These are phyloP conservation scores for Zootermopsis nevadensis DNA, from an alignment of 2,888 invertebrate genomes.

Conservation along the genomic window DNA sequence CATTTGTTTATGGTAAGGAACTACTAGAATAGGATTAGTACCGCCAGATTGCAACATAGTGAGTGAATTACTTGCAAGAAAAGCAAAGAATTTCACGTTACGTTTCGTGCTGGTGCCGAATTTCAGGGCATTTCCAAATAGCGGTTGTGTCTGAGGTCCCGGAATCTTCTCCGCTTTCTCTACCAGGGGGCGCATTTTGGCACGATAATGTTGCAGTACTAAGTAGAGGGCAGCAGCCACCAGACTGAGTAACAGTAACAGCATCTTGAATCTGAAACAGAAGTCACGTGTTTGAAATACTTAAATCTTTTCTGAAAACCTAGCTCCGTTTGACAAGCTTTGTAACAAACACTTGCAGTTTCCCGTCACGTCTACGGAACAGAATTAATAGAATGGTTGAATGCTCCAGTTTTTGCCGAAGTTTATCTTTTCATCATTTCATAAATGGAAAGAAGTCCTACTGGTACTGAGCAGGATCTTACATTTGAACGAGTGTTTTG, in stretches of 20 bases:
- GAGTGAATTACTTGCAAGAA: background rate
- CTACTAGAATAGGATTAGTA: background rate
- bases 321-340: too few species aligned
- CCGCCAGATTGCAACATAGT: background rate
- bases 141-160: constrained; percentile 48
- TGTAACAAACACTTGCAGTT: too few species aligned
- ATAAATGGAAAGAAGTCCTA: too few species aligned
- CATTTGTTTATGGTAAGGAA: background rate
- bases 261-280: constrained; percentile 12
- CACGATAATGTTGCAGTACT: background rate
- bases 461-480: too few species aligned
- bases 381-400: too few species aligned
- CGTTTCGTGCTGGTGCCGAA: constrained; percentile 43
- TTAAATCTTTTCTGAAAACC: too few species aligned
- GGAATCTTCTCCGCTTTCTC: constrained; percentile 30
- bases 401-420: too few species aligned
- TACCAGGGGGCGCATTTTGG: background rate
- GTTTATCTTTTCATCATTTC: too few species aligned
- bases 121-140: constrained; percentile 51
- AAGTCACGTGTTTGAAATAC: background rate
- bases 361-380: too few species aligned
- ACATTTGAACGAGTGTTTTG: too few species aligned
- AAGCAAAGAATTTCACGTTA: background rate
- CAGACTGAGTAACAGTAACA: constrained; percentile 5
- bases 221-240: background rate